Base-by-base conservation (phyloP, 1,140 invertebrate species). In the Sinella curviseta region DNA sequence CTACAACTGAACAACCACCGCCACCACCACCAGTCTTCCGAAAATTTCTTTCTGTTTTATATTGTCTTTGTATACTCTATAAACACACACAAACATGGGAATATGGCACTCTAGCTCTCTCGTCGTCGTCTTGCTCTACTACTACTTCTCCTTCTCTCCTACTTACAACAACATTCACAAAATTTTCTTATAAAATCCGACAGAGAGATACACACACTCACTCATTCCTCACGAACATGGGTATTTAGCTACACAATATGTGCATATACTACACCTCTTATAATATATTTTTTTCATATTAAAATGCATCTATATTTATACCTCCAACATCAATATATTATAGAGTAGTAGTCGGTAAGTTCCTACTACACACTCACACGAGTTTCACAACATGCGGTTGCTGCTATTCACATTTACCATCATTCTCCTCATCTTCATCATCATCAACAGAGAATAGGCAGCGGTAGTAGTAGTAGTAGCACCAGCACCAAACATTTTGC, bases 311-410 rank as follows among this genome's bases (percentile, higher is more conserved):
- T n/a, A n/a, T n/a, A n/a, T n/a, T n/a, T n/a, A n/a, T n/a, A n/a
- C n/a, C n/a, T n/a, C n/a, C n/a, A n/a, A n/a, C n/a, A n/a, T n/a
- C n/a, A n/a, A n/a, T n/a, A n/a, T n/a, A n/a, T n/a, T n/a, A n/a
- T n/a, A n/a, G n/a, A n/a, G n/a, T n/a, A n/a, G 24, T 26, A 26
- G 57, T n/a, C 57, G 24, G 4, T n/a, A 65, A 65, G 65, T 60
- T 60, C 4, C 31, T 31, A 8, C 8, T 70, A 8, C 65, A 70
- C 31, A 70, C 24, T n/a, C 1, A 31, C n/a, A n/a, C n/a, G n/a
- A 31, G 65, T 70, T 70, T 8, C 26, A 70, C 65, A 70, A 70
- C 65, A 70, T 70, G 65, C 65, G 65, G 65, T 33, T 70, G 65
- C 65, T 70, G 12, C 65, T 70, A 12, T 12, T n/a, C 24, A 48